phyloP scores from a whole-genome alignment of 2,888 invertebrate genomes.

The Gnatocerus cornutus region DNA sequence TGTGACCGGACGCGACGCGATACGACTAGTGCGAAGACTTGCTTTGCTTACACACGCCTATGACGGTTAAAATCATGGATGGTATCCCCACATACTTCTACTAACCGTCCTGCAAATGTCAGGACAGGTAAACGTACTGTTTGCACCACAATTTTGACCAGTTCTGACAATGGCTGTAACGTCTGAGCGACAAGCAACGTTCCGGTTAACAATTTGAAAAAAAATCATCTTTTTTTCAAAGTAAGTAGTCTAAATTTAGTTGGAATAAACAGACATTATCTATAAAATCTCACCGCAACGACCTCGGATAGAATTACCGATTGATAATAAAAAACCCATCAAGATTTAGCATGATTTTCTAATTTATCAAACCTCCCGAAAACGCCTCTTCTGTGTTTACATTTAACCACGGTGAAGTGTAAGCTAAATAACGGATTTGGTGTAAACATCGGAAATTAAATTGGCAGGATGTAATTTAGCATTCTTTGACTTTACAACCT shows the following conservation, averaged over 20 bases:
- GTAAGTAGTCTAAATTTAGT: constrained; percentile 1
- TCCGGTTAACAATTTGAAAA: not conserved
- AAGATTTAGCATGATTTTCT: not conserved
- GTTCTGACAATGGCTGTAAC: constrained; percentile 11
- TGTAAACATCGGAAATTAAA: constrained; percentile 26
- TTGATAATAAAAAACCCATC: constrained; percentile 7
- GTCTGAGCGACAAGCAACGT: not conserved
- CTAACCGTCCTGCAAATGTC: constrained; percentile 67
- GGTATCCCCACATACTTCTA: constrained; percentile 62
- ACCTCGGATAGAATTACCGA: constrained; percentile 4
- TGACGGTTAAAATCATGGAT: constrained; percentile 51
- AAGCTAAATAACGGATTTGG: constrained; percentile 1
- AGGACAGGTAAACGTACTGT: constrained; percentile 68
- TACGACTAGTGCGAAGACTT: constrained; percentile 31
- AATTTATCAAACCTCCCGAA: not conserved
- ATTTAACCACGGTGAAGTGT: not conserved
- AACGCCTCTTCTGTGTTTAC: not conserved
- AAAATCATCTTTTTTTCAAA: not conserved
- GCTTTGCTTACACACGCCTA: constrained; percentile 28
- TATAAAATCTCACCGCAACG: constrained; percentile 7
- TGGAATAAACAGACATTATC: not conserved
- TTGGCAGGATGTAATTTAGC: constrained; percentile 28
- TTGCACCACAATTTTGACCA: constrained; percentile 25
- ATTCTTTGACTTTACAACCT: constrained; percentile 14
- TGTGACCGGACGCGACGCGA: constrained; percentile 41